These are phyloP conservation scores for Nannospalax galili DNA, from an alignment of 2,113 vertebrate species.

Conservation along the genomic window DNA sequence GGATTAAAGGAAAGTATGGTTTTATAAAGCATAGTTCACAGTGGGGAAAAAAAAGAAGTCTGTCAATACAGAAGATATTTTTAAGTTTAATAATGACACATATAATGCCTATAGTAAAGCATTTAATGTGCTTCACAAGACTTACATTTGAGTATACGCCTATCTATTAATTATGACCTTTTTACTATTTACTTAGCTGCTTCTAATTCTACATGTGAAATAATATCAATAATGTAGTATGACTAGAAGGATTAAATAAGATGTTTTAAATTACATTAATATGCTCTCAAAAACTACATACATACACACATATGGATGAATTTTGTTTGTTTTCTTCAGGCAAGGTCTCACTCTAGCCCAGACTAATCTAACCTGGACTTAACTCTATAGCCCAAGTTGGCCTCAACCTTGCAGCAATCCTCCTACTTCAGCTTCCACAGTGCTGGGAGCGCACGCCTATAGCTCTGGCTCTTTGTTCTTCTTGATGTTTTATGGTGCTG, in stretches of 20 bases:
- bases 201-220: conserved; percentile 18
- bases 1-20: not conserved
- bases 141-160: conserved; percentile 27
- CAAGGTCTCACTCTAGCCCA: not conserved
- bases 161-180: conserved; percentile 51
- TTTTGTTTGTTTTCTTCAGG: not conserved
- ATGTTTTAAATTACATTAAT: conserved; percentile 35
- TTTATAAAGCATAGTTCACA: conserved; percentile 30
- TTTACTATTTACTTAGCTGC: conserved; percentile 49
- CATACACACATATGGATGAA: not conserved
- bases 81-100: conserved; percentile 48
- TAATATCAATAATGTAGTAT: conserved; percentile 6
- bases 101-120: not conserved
- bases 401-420: not conserved
- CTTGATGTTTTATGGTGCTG: not conserved
- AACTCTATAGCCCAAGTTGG: not conserved
- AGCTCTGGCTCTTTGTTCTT: not conserved
- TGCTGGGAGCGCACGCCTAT: not conserved
- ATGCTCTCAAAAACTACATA: not conserved
- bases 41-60: not conserved
- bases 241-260: conserved; percentile 57
- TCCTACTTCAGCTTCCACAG: not conserved
- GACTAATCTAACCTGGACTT: not conserved
- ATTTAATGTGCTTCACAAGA: conserved; percentile 57
- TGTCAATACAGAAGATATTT: not conserved